Evolutionary conservation across 2,113 vertebrate species (phyloP).

Genomic region (Columba janthina): DNA sequence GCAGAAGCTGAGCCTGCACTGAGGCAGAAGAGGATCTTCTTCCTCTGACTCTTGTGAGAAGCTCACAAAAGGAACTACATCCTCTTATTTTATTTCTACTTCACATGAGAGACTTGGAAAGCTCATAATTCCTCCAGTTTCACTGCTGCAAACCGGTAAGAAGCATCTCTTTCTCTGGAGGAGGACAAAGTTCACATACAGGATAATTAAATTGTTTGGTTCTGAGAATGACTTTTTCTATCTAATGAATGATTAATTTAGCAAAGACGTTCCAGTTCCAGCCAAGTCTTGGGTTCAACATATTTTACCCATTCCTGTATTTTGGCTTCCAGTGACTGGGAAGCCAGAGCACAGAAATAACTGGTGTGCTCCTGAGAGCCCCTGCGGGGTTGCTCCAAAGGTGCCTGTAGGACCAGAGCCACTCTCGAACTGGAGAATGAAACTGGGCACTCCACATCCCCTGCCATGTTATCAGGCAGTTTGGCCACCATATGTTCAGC

Average conservation of each 20-base stretch:
- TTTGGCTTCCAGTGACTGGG: background rate
- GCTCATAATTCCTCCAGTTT: background rate
- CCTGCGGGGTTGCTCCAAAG: background rate
- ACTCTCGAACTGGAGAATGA: background rate
- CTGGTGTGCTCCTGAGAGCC: background rate
- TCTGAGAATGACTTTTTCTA: background rate
- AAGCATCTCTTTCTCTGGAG: background rate
- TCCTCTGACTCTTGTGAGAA: background rate
- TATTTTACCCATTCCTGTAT: background rate
- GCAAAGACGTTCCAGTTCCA: background rate
- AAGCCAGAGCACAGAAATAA: background rate
- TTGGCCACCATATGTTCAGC: background rate
- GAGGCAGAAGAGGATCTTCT: background rate
- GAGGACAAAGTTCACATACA: background rate
- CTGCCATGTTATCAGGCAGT: rapidly evolving
- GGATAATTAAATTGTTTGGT: background rate
- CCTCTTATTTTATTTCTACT: background rate
- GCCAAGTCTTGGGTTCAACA: background rate
- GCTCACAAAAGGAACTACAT: background rate
- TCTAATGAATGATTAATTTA: background rate
- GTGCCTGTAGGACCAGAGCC: background rate
- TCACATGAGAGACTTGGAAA: background rate
- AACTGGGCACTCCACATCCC: background rate
- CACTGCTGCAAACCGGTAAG: background rate
- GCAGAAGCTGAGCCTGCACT: background rate